phyloP scores from a whole-genome alignment of 2,797 vertebrate species.

The Liasis olivaceus region DNA sequence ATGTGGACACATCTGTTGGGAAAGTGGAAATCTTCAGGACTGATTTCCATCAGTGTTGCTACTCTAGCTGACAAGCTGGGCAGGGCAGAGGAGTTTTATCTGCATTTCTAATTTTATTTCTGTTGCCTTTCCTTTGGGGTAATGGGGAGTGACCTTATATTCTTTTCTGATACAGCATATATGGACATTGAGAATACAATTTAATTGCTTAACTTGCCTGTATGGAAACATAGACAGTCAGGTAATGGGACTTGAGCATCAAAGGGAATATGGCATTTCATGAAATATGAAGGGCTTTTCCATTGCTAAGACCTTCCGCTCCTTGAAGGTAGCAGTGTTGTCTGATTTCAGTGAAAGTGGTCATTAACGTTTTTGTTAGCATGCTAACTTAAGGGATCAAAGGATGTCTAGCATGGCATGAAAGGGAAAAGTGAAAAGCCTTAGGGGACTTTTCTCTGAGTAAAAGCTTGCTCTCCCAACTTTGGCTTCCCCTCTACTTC shows the following conservation, averaged over 20 bases:
- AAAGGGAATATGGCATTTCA: slow-evolving; percentile 28
- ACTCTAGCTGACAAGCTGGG: neutral
- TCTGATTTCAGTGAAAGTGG: slow-evolving; percentile 32
- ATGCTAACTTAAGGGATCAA: slow-evolving; percentile 26
- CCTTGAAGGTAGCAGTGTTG: neutral
- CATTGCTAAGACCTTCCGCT: neutral
- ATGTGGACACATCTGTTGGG: neutral
- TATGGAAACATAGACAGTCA: slow-evolving; percentile 23
- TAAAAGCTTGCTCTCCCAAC: slow-evolving; percentile 22
- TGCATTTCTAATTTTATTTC: neutral
- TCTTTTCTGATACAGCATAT: neutral
- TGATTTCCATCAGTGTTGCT: neutral
- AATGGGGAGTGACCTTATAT: neutral
- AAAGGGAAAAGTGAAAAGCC: slow-evolving; percentile 27
- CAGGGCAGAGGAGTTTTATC: neutral
- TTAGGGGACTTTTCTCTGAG: slow-evolving; percentile 20
- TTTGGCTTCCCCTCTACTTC: slow-evolving; percentile 19
- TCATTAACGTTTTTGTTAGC: slow-evolving; percentile 48
- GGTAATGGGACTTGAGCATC: neutral
- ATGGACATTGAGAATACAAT: slow-evolving; percentile 15
- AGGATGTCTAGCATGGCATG: slow-evolving; percentile 14
- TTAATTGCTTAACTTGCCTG: slow-evolving; percentile 41
- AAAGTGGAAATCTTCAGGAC: neutral
- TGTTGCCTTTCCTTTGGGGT: neutral
- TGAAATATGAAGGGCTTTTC: slow-evolving; percentile 14